Percentiles rank a stretch among this genome's conserved stretches.
Conservation (phyloP, 2,888 invertebrate species). For the Dorcus parallelipipedus region DNA sequence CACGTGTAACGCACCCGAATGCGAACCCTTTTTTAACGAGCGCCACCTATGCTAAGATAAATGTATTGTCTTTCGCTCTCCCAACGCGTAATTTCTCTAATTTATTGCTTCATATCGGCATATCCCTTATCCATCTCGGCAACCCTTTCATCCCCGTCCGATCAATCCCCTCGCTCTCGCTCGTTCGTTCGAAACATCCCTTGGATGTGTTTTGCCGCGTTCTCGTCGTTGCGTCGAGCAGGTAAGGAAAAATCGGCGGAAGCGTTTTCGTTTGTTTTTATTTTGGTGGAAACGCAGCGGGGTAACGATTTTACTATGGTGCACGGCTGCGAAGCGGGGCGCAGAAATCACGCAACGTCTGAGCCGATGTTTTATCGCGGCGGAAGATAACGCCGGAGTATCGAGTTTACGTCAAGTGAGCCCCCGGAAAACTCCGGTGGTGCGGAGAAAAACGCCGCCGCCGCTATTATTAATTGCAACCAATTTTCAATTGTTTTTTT, state of each 20-base stretch:
- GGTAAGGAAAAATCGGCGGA: not conserved
- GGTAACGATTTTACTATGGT: not conserved
- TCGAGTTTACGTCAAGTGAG: not conserved
- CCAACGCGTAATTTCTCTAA: conserved; percentile 38
- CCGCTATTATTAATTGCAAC: no score
- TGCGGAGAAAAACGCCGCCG: no score
- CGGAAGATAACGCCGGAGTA: not conserved
- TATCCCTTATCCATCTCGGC: conserved; percentile 28
- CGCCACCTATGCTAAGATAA: conserved; percentile 28
- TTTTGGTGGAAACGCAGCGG: not conserved
- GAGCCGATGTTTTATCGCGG: not conserved
- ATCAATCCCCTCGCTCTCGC: conserved; percentile 18
- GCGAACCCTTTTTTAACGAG: conserved; percentile 15
- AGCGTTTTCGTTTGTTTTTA: conserved; percentile 3
- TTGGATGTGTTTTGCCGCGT: not conserved
- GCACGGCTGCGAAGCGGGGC: not conserved
- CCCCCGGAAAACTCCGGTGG: no score
- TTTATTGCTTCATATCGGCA: conserved; percentile 38
- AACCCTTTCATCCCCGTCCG: conserved; percentile 31
- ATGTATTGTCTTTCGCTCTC: conserved; percentile 37
- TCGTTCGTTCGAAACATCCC: conserved; percentile 4
- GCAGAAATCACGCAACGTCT: conserved; percentile 1
- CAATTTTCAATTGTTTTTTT: no score
- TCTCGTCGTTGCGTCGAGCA: not conserved
- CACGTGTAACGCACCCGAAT: conserved; percentile 25